Percentiles rank a stretch among this genome's conserved stretches.
Conservation (phyloP, 2,113 vertebrate genomes). For the Halcyon malimbica region DNA sequence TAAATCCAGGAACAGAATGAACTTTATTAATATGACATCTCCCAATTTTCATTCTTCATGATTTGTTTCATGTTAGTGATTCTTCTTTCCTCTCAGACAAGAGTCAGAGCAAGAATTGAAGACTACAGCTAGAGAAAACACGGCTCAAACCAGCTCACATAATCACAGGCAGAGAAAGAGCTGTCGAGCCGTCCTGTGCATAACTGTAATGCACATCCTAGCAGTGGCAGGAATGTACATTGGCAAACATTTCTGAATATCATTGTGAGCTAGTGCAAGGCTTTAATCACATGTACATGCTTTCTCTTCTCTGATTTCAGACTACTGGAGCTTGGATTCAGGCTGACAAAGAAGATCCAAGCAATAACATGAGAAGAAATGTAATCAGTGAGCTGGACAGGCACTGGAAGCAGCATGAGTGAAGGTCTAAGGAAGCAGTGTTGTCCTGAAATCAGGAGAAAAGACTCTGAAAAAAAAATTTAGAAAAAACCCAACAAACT, state of each 20-base stretch:
- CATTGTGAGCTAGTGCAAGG: neutral
- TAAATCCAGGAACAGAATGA: neutral
- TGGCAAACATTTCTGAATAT: neutral
- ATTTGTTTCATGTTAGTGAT: fast-evolving
- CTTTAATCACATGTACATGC: neutral
- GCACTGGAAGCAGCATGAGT: neutral
- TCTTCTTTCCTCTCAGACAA: neutral
- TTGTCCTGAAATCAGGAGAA: neutral
- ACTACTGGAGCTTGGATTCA: neutral
- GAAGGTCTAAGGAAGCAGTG: neutral
- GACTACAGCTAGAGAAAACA: neutral
- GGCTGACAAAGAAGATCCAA: neutral
- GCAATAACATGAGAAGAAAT: neutral
- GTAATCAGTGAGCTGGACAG: neutral
- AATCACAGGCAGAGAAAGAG: neutral
- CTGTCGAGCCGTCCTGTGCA: neutral
- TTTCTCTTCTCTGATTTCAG: neutral
- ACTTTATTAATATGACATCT: neutral
- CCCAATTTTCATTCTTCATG: neutral
- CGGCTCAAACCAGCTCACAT: neutral
- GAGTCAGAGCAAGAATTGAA: neutral
- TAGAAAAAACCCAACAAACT: no score
- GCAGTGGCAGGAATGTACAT: fast-evolving
- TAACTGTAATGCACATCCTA: neutral
- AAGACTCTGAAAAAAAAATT: neutral